phyloP scores from a whole-genome alignment of 2,797 vertebrate genomes.

The Enoplosus armatus region DNA sequence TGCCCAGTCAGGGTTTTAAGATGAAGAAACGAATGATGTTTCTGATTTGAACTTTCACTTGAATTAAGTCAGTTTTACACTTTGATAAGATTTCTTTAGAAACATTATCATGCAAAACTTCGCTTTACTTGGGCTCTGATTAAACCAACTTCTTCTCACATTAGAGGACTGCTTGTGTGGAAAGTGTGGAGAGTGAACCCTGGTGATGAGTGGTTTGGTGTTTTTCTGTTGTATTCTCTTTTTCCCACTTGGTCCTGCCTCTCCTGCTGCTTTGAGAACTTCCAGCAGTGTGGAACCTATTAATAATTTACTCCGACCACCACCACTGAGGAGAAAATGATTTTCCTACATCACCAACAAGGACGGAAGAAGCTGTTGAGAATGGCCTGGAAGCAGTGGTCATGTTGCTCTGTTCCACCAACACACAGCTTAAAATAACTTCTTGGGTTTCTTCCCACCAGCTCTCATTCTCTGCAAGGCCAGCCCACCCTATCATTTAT shows the following conservation, averaged over 20 bases:
- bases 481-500: not conserved
- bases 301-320: slow-evolving; percentile 68
- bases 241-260: slow-evolving; percentile 21
- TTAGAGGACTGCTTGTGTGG: not conserved
- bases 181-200: slow-evolving; percentile 14
- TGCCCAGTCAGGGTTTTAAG: not conserved
- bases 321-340: not conserved
- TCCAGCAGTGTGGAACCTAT: slow-evolving; percentile 58
- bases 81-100: not conserved
- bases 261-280: slow-evolving; percentile 60
- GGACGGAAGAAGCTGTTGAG: slow-evolving; percentile 11
- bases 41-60: not conserved
- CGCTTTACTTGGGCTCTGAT: not conserved
- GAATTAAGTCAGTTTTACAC: not conserved
- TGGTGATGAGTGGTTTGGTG: slow-evolving; percentile 37
- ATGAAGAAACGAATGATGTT: not conserved
- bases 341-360: slow-evolving; percentile 19
- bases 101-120: not conserved
- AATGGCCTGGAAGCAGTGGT: slow-evolving; percentile 19
- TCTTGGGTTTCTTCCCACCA: slow-evolving; percentile 13
- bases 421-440: slow-evolving; percentile 30
- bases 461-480: not conserved
- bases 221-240: slow-evolving; percentile 34
- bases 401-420: slow-evolving; percentile 28
- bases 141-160: not conserved